Percentiles rank a stretch among this genome's conserved stretches.
Conservation (phyloP, 2,113 vertebrate genomes). For the Melierax canorus region DNA sequence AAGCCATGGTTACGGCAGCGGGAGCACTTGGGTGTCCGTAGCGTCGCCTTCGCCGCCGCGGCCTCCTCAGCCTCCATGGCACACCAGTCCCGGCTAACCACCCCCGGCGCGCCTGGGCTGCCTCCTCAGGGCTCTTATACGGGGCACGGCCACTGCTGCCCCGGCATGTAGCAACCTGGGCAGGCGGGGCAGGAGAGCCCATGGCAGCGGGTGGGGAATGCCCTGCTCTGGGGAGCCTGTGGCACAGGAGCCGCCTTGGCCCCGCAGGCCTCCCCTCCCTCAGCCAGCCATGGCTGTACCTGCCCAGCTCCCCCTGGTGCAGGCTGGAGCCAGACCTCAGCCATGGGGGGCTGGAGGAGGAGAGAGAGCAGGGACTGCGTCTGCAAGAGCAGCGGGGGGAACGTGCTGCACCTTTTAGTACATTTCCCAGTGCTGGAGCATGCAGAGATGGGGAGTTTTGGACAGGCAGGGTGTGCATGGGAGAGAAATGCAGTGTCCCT, state of each 20-base stretch:
- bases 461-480: fast-evolving
- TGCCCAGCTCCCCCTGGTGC: neutral
- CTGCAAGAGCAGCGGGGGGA: neutral
- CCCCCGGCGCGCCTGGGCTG: too few species aligned
- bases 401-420: fast-evolving
- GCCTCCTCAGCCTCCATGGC: neutral
- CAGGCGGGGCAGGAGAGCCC: neutral
- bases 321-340: neutral
- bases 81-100: fast-evolving
- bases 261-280: neutral
- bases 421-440: neutral
- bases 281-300: neutral
- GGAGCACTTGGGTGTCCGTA: slow-evolving; percentile 78
- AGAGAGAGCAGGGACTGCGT: fast-evolving
- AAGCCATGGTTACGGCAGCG: slow-evolving; percentile 85
- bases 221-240: neutral
- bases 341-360: neutral
- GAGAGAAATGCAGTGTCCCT: neutral
- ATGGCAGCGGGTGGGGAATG: neutral
- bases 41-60: neutral
- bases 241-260: neutral
- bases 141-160: neutral
- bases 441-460: neutral
- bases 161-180: neutral
- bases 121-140: neutral